Evolutionary conservation across 2,888 invertebrate species (phyloP), one percentile per base, ranked within the genome.

Genomic region (Phoenoteleia sp.): DNA sequence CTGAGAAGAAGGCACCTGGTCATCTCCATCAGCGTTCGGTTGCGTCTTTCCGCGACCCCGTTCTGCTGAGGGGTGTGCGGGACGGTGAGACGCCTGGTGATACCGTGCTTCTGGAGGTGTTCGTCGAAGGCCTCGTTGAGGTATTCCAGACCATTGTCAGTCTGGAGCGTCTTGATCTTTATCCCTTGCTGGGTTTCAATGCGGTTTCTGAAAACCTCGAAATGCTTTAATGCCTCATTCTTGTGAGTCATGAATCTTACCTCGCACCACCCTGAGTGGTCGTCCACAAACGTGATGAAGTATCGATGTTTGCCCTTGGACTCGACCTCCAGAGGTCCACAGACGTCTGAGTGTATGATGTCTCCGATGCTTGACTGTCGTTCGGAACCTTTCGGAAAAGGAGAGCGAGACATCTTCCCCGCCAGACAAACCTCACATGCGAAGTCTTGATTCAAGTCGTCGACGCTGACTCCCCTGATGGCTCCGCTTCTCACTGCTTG

Each of bases 231-330:
- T 4, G 45, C 58, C n/a, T 71, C 17, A 6, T 45, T 17, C 27
- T 67, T 67, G 1, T 45, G 42, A 4, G 69, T 81, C n/a, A 89
- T 23, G 47, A 87, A 87, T 13, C 83, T 76, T 7, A 89, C 88
- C 17, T 86, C 82, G 29, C 87, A 86, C 87, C 87, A 89, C n/a
- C 89, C 60, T 3, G 86, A 72, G 54, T 45, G 58, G 39, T 90
- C 89, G 60, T 90, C 89, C 6, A 89, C 88, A 36, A 90, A 90
- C 1, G 88, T 88, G 4, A 88, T 60, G 25, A 90, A 87, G 74
- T 89, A 90, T 27, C 49, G 80, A 4, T 80, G 52, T 19, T 80
- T 58, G 17, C 87, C 87, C n/a, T 64, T 21, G 1, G 88, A 89
- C 13, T 23, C 27, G 7, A 75, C 49, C 9, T 85, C 54, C 82